Conservation (phyloP, 2,113 vertebrate species). For the Romanogobio albipinnatus region DNA sequence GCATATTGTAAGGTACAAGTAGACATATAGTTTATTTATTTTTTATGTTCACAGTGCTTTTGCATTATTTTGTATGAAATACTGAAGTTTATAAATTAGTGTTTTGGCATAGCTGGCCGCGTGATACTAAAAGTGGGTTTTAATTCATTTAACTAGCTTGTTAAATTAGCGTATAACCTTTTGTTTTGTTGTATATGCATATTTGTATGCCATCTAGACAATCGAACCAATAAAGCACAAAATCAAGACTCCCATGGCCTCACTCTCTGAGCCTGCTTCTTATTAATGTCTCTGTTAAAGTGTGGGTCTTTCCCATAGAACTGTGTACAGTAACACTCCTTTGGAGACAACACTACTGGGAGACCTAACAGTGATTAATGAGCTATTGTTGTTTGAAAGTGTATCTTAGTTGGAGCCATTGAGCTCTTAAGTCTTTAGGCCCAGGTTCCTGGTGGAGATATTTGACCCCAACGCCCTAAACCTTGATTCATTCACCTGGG, state of each 20-base stretch:
- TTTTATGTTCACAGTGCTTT: no score
- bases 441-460: constrained; percentile 71
- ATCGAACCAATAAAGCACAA: constrained; percentile 50
- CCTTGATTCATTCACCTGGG: constrained; percentile 73
- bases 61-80: no score
- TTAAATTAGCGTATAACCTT: no score
- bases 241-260: constrained; percentile 57
- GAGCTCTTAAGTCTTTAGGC: constrained; percentile 78
- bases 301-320: constrained; percentile 51
- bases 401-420: constrained; percentile 77
- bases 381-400: constrained; percentile 79
- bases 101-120: no score
- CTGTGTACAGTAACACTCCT: constrained; percentile 60
- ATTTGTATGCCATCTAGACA: constrained; percentile 13
- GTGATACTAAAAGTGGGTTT: no score
- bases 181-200: background rate
- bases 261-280: constrained; percentile 60
- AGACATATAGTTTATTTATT: no score
- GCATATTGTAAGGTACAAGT: no score
- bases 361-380: constrained; percentile 76
- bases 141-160: no score
- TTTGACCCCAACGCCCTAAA: constrained; percentile 75
- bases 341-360: background rate
- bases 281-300: constrained; percentile 66
- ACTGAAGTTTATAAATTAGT: no score